Evolutionary conservation across 1,140 invertebrate genomes (phyloP).

Genomic region (Probaryconus sp.): DNA sequence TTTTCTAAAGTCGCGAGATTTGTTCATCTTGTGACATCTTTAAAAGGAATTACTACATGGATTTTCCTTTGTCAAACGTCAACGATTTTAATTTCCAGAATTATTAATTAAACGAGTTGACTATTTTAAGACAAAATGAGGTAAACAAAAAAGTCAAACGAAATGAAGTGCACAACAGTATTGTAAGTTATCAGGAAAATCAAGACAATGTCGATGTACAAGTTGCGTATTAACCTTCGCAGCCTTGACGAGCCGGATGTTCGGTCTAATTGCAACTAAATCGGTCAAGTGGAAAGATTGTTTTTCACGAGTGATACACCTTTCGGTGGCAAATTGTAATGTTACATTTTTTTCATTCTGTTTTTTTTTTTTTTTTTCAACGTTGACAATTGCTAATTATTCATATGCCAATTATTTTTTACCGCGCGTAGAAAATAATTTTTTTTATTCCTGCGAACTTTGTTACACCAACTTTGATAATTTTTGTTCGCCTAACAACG

Average conservation of each 20-base stretch:
- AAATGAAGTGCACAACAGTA: not conserved
- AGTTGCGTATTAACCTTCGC: conserved; percentile 12
- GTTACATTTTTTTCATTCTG: not conserved
- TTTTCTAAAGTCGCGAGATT: no score
- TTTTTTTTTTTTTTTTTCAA: not conserved
- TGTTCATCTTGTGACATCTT: no score
- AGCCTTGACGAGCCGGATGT: conserved; percentile 22
- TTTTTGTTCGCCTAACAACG: no score
- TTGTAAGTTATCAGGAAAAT: not conserved
- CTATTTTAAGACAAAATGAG: no score
- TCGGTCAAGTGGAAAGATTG: conserved; percentile 30
- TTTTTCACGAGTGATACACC: conserved; percentile 19
- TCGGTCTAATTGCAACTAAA: conserved; percentile 29
- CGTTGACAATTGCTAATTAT: no score
- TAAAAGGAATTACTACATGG: no score
- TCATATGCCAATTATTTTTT: no score
- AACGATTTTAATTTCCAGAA: not conserved
- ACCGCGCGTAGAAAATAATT: no score
- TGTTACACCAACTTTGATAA: no score
- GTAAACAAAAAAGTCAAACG: not conserved
- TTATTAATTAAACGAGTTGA: no score
- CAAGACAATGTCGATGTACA: conserved; percentile 16
- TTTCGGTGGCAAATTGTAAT: not conserved
- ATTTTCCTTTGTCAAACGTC: no score
- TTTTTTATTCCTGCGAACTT: no score